A percentile compares a stretch with the other conserved stretches of the same genome.
Evolutionary conservation across 2,113 vertebrate genomes (phyloP).

Genomic region (Actinemys pallida): DNA sequence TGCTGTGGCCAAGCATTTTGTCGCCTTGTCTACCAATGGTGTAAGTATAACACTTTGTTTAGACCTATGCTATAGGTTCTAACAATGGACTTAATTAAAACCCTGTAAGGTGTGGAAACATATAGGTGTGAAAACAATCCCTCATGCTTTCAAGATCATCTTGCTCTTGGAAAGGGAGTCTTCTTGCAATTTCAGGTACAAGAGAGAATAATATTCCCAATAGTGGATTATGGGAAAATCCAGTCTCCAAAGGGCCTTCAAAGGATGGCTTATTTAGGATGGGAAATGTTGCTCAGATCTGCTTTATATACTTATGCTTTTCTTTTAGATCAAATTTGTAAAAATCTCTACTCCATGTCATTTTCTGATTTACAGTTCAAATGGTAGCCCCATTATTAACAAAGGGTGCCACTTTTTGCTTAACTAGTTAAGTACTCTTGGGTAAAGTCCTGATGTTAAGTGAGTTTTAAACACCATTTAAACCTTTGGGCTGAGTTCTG

Average conservation of each 20-base stretch:
- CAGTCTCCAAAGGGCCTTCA: not conserved
- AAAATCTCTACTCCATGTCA: not conserved
- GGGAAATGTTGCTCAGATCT: not conserved
- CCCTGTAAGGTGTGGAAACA: not conserved
- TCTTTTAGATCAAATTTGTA: not conserved
- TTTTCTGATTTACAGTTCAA: not conserved
- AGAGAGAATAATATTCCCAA: not conserved
- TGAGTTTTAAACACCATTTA: not conserved
- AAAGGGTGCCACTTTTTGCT: not conserved
- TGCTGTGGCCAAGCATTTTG: constrained; percentile 96
- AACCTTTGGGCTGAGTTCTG: not conserved
- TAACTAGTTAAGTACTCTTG: not conserved
- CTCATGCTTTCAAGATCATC: not conserved
- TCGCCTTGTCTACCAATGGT: constrained; percentile 96
- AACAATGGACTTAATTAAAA: not conserved
- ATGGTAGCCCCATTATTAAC: not conserved
- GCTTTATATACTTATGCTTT: not conserved
- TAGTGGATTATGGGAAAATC: not conserved
- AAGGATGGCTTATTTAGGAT: not conserved
- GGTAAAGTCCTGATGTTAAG: not conserved
- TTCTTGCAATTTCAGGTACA: not conserved
- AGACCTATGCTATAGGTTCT: not conserved
- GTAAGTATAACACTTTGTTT: constrained; percentile 80
- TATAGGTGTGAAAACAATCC: not conserved
- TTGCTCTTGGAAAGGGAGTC: not conserved